Conservation (phyloP, 2,888 invertebrate genomes). For the Pammene fasciana region DNA sequence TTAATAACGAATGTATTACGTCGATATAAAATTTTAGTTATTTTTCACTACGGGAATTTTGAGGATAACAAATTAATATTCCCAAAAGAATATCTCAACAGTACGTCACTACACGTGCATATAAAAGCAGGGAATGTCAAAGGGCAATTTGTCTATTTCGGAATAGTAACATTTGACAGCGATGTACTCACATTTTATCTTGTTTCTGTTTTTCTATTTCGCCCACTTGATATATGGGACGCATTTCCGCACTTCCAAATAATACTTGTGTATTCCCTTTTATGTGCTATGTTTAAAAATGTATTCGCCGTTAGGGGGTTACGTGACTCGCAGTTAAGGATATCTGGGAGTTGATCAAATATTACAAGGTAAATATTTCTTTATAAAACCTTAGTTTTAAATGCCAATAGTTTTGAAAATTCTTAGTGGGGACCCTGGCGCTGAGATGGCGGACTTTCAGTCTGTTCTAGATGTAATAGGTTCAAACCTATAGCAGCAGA, state of each 20-base stretch:
- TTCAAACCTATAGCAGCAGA: too few relatives aligned
- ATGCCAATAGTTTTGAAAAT: too few relatives aligned
- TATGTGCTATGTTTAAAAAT: slow-evolving; percentile 79
- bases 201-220: slow-evolving; percentile 78
- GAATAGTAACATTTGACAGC: slow-evolving; percentile 75
- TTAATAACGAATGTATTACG: too few relatives aligned
- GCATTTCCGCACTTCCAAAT: slow-evolving; percentile 81
- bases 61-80: background rate
- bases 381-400: background rate
- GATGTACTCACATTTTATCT: slow-evolving; percentile 77
- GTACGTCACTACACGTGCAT: slow-evolving; percentile 53
- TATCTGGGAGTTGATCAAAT: slow-evolving; percentile 37
- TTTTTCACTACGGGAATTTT: background rate
- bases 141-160: slow-evolving; percentile 72
- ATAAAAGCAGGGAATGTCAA: slow-evolving; percentile 65
- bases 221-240: slow-evolving; percentile 79
- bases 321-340: slow-evolving; percentile 48
- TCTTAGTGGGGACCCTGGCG: too few relatives aligned
- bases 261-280: slow-evolving; percentile 78
- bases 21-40: too few relatives aligned
- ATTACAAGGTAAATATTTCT: slow-evolving; percentile 39
- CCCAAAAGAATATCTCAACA: background rate
- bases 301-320: slow-evolving; percentile 64
- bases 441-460: too few relatives aligned
- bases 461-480: too few relatives aligned